Evolutionary conservation across 2,113 vertebrate species (phyloP), one percentile per base, ranked within the genome.

Genomic region (Malurus cyaneus): DNA sequence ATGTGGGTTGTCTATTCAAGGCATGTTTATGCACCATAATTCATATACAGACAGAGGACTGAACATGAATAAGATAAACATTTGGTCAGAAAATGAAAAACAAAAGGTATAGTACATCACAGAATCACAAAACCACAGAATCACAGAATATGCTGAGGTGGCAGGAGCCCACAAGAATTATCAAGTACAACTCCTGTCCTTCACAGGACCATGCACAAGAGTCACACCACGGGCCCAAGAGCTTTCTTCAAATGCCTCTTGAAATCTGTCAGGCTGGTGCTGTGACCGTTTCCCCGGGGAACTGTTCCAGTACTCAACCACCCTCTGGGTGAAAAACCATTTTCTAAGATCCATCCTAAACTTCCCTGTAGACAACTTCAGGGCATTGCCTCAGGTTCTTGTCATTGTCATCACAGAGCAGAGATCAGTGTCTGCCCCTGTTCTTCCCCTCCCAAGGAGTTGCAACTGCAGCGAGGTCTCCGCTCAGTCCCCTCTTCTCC

Each of bases 391-490:
- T 67, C 19, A 21, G 6, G 47, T 49, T 21, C 47, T 49, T 20
- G 65, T 25, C 17, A 36, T 66, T 12, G 6, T 21, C 17, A 34
- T 31, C 17, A 76, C 15, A 67, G 25, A 34, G 42, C 2, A n/a
- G 29, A 57, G 31, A 59, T 32, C 62, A 44, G 4, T 26, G 31
- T 1, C 25, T 36, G 11, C 2, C 17, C 6, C 31, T 66, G 24
- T 3, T 42, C 8, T 42, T 59, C 31, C 5, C 11, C 3, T 29
- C 7, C 0, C 0, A 3, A 42, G 8, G 36, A 60, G 1, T 26
- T 44, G 16, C 34, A 6, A 5, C 32, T 52, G 31, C 32, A 21
- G 0, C 26, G 53, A 59, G 9, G 7, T 32, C 4, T 60, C 21
- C 11, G 4, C 14, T 31, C 44, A 34, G 2, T 12, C 19, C 15